Percentiles rank a stretch among this genome's conserved stretches.
Conservation (phyloP, 2,113 vertebrate genomes). For the Triplophysa siluroides region DNA sequence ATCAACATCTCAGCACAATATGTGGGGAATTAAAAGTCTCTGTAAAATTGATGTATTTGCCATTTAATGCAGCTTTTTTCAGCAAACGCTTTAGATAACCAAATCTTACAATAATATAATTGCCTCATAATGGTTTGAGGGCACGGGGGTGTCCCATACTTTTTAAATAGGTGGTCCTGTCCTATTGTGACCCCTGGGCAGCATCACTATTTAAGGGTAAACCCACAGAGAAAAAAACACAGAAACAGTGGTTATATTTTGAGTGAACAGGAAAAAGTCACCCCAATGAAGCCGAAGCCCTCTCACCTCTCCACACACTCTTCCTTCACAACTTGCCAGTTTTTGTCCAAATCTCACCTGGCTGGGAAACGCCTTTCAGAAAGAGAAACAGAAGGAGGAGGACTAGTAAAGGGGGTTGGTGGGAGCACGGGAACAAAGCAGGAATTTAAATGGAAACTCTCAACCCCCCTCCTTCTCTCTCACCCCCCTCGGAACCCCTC, state of each 20-base stretch:
- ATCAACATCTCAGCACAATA: no score
- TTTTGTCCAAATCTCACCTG: slow-evolving; percentile 44
- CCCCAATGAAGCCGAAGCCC: slow-evolving; percentile 14
- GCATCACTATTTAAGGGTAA: slow-evolving; percentile 9
- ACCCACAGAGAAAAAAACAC: slow-evolving; percentile 12
- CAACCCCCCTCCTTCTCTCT: slow-evolving; percentile 27
- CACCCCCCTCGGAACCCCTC: slow-evolving; percentile 6
- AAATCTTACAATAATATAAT: no score
- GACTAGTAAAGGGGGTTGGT: slow-evolving; percentile 41
- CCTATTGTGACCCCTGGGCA: neutral
- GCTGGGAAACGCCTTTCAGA: slow-evolving; percentile 42
- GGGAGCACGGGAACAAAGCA: slow-evolving; percentile 61
- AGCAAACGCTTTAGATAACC: no score
- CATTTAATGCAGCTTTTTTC: no score
- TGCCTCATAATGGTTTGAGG: no score
- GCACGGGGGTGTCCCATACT: no score
- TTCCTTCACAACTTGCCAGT: slow-evolving; percentile 30
- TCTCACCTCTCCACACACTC: slow-evolving; percentile 7
- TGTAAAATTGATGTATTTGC: no score
- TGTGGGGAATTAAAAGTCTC: no score
- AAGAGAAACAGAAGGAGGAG: slow-evolving; percentile 38
- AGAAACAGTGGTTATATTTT: slow-evolving; percentile 45
- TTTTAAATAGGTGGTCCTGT: neutral
- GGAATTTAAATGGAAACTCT: slow-evolving; percentile 63
- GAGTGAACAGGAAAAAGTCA: slow-evolving; percentile 49